A percentile compares a stretch with the other conserved stretches of the same genome.
phyloP scores from a whole-genome alignment of 2,888 invertebrate species.

The Drosophila lutescens region DNA sequence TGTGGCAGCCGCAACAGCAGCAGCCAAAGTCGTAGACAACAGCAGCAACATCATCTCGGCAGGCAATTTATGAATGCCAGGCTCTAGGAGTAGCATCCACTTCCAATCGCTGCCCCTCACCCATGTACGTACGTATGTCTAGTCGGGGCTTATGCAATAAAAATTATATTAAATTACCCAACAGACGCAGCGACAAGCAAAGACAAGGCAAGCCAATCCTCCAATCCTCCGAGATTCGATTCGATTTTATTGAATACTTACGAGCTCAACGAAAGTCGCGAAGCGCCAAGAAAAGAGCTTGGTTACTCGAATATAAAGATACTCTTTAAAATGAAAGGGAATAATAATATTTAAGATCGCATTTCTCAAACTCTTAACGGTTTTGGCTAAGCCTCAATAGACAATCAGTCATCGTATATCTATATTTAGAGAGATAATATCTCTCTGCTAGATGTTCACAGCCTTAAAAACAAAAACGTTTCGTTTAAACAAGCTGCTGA shows the following conservation, averaged over 20 bases:
- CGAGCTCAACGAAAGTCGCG: slow-evolving; percentile 50
- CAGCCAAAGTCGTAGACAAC: slow-evolving; percentile 24
- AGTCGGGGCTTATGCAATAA: slow-evolving; percentile 69
- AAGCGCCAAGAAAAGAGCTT: slow-evolving; percentile 6
- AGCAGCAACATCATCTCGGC: slow-evolving; percentile 21
- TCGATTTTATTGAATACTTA: slow-evolving; percentile 70
- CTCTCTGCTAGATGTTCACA: neutral
- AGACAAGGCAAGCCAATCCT: slow-evolving; percentile 40
- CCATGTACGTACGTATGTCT: neutral
- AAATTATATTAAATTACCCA: slow-evolving; percentile 79
- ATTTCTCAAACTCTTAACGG: too few relatives aligned
- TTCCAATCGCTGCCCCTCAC: neutral
- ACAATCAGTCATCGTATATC: too few relatives aligned
- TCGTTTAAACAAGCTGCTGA: neutral
- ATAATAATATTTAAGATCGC: too few relatives aligned
- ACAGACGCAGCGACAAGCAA: slow-evolving; percentile 61
- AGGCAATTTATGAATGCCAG: slow-evolving; percentile 77
- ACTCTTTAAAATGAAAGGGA: slow-evolving; percentile 2
- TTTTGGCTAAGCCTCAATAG: too few relatives aligned
- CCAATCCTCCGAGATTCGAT: slow-evolving; percentile 54
- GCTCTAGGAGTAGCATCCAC: slow-evolving; percentile 53
- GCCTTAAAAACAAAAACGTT: neutral
- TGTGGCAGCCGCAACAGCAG: slow-evolving; percentile 64
- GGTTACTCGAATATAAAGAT: slow-evolving; percentile 12
- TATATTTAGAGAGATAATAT: neutral